phyloP scores from a whole-genome alignment of 2,113 vertebrate species.

The Taxidea taxus region DNA sequence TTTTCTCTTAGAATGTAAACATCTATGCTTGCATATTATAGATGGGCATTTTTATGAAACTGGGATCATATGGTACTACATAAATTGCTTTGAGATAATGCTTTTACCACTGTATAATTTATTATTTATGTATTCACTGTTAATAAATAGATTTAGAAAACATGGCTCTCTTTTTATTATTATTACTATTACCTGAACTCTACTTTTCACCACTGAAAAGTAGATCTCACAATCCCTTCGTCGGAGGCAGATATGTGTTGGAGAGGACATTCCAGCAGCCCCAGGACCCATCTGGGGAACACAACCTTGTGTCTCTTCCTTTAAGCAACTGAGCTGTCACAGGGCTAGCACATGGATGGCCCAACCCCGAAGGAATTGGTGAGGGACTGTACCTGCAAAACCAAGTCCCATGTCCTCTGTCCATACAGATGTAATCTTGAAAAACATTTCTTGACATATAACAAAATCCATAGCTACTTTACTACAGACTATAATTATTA shows the following conservation, averaged over 20 bases:
- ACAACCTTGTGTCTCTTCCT: not conserved
- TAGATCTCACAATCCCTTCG: not conserved
- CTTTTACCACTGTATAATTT: not conserved
- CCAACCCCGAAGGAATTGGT: not conserved
- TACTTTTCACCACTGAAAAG: not conserved
- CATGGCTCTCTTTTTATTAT: not conserved
- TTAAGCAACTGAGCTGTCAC: not conserved
- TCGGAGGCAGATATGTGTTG: no score
- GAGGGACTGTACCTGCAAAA: not conserved
- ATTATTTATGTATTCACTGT: not conserved
- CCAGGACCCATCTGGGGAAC: not conserved
- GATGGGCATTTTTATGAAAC: not conserved
- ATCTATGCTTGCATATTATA: not conserved
- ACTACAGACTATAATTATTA: not conserved
- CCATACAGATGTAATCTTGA: not conserved
- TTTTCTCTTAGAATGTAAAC: slow-evolving; percentile 1
- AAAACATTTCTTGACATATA: not conserved
- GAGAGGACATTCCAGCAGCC: not conserved
- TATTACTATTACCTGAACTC: not conserved
- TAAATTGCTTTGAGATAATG: not conserved
- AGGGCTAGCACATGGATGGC: not conserved
- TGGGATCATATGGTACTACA: not conserved
- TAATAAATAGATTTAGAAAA: slow-evolving; percentile 49
- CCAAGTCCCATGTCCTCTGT: not conserved
- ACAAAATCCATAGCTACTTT: not conserved